Base-by-base conservation (phyloP, 2,113 vertebrate species). In the Chiloscyllium plagiosum region DNA sequence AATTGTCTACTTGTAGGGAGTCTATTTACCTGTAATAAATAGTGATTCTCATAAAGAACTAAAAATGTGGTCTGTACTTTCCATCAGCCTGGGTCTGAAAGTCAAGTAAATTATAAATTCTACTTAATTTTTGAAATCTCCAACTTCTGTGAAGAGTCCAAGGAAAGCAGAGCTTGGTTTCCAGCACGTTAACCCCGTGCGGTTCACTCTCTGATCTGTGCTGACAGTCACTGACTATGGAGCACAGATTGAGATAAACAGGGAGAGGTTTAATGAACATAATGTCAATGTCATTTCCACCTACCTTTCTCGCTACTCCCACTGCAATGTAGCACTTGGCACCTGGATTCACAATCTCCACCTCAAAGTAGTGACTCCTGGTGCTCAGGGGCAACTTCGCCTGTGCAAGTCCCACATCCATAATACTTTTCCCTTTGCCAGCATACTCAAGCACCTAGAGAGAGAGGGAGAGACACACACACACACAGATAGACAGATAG, bases 281-380 rank as follows among this genome's bases (percentile, higher is more conserved):
- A 3, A 13, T 29, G 47, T 12, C 13, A 94, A 13, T 65, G 19
- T 5, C n/a, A 4, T 33, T 12, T 29, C 1, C 33, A 92, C 98
- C 97, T 96, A 99, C 98, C 98, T 98, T 98, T 96, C 98, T 97
- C 50, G 98, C 98, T 96, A 99, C 97, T n/a, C 98, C 98, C 96
- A 99, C 96, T 4, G 98, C 98, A 0, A 99, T 99, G 96, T 99
- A 99, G 97, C 98, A 99, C 96, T 99, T 99, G 96, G 98, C 98
- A 96, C 98, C 98, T 0, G 98, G 98, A 96, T 99, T 98, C 66
- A 98, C 97, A 0, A 99, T 99, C 97, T 99, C 98, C 97, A 99
- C 98, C 96, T 99, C 98, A 47, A 98, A 99, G 97, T 99, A 99
- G 97, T 99, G 98, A 96, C 98, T 98, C 33, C 98, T 97, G 12